Evolutionary conservation across 2,113 vertebrate genomes (phyloP).

Genomic region (Myotis brandtii): DNA sequence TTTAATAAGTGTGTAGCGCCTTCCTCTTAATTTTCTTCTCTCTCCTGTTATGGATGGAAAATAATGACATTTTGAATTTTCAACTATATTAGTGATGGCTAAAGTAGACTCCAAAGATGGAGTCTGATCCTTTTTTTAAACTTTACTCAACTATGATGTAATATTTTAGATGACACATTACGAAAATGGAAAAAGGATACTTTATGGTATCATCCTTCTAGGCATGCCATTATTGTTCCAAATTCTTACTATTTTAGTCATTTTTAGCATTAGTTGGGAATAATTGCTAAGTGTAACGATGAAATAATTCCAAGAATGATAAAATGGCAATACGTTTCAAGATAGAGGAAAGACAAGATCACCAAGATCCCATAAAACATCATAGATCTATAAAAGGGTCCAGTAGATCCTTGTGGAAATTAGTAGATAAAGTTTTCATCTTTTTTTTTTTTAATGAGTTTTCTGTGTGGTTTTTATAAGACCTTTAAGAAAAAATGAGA

Average conservation of each 20-base stretch:
- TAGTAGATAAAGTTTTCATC: background rate
- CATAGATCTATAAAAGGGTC: constrained; percentile 29
- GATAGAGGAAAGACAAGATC: background rate
- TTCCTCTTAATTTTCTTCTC: background rate
- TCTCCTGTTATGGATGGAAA: constrained; percentile 8
- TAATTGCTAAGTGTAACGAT: background rate
- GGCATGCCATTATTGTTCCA: constrained; percentile 9
- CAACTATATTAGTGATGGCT: background rate
- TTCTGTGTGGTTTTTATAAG: background rate
- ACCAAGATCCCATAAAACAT: background rate
- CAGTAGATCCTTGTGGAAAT: background rate
- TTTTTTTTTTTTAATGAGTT: background rate
- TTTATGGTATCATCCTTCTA: background rate
- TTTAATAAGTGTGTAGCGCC: background rate
- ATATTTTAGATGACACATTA: background rate
- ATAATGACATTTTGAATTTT: constrained; percentile 21
- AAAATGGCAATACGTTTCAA: constrained; percentile 20
- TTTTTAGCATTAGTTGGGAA: background rate
- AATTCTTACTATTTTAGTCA: constrained; percentile 9
- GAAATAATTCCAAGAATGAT: constrained; percentile 27
- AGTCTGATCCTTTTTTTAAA: constrained; percentile 6
- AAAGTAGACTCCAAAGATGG: constrained; percentile 4
- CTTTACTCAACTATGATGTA: background rate
- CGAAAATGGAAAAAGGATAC: background rate
- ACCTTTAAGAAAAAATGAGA: constrained; percentile 6